phyloP scores from a whole-genome alignment of 2,888 invertebrate species.

The Eilema griseolum region DNA sequence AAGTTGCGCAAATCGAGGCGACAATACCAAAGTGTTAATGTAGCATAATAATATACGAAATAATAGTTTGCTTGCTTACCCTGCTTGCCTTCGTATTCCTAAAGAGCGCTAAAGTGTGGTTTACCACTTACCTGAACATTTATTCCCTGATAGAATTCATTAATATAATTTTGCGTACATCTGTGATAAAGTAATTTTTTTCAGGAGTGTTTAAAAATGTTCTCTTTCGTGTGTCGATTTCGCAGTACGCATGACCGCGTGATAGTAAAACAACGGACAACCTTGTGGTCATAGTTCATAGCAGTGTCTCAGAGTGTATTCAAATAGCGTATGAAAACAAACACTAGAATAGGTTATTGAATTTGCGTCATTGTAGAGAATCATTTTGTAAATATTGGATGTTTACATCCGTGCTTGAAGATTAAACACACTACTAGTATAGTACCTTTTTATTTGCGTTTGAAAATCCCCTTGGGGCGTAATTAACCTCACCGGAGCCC shows the following conservation, averaged over 20 bases:
- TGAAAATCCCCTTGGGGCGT: too few species aligned
- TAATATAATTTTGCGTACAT: too few species aligned
- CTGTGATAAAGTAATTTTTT: not conserved
- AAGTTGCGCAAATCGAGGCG: too few species aligned
- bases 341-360: not conserved
- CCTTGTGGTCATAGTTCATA: not conserved
- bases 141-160: too few species aligned
- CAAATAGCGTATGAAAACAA: not conserved
- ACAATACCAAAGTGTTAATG: too few species aligned
- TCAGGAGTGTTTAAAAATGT: not conserved
- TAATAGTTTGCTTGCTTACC: too few species aligned
- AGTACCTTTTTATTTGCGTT: not conserved
- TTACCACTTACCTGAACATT: too few species aligned
- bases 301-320: not conserved
- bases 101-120: too few species aligned
- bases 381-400: slow-evolving; percentile 4
- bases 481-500: not conserved
- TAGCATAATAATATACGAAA: too few species aligned
- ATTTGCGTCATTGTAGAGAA: not conserved
- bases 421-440: not conserved
- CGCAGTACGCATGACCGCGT: not conserved
- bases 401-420: not conserved
- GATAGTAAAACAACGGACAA: not conserved
- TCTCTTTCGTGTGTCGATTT: not conserved
- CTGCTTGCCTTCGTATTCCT: too few species aligned